These are phyloP conservation scores for Xestia sexstrigata DNA, from an alignment of 2,888 invertebrate species.

Conservation along the genomic window DNA sequence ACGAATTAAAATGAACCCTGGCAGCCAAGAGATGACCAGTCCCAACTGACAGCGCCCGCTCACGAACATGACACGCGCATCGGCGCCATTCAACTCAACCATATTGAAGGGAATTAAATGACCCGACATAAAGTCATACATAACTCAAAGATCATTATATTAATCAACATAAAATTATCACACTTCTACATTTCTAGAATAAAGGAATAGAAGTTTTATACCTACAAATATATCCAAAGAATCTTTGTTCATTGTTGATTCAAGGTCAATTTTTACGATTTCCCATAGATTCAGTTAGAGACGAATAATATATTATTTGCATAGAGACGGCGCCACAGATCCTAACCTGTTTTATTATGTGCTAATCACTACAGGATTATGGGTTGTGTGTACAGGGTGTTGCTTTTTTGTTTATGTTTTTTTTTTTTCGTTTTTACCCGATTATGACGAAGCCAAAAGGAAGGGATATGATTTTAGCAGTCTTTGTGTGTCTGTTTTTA, in stretches of 20 bases:
- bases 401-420: not conserved
- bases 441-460: too few relatives aligned
- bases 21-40: too few relatives aligned
- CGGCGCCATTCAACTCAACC: too few relatives aligned
- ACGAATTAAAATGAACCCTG: too few relatives aligned
- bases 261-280: slow-evolving; percentile 63
- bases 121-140: not conserved
- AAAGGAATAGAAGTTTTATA: slow-evolving; percentile 4
- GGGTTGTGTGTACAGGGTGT: slow-evolving; percentile 45
- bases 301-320: slow-evolving; percentile 66
- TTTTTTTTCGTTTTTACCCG: not conserved
- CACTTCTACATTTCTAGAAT: not conserved
- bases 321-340: slow-evolving; percentile 59
- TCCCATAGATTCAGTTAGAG: slow-evolving; percentile 42
- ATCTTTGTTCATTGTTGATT: slow-evolving; percentile 12
- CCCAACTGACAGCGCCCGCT: too few relatives aligned
- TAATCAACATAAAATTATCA: slow-evolving; percentile 15
- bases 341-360: slow-evolving; percentile 64
- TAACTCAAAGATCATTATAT: not conserved
- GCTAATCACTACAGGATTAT: slow-evolving; percentile 64
- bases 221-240: not conserved
- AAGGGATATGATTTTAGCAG: too few relatives aligned
- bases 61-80: too few relatives aligned
- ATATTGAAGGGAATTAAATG: too few relatives aligned
- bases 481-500: too few relatives aligned